Conservation (phyloP, 2,797 vertebrate species). For the Urosaurus nigricauda region DNA sequence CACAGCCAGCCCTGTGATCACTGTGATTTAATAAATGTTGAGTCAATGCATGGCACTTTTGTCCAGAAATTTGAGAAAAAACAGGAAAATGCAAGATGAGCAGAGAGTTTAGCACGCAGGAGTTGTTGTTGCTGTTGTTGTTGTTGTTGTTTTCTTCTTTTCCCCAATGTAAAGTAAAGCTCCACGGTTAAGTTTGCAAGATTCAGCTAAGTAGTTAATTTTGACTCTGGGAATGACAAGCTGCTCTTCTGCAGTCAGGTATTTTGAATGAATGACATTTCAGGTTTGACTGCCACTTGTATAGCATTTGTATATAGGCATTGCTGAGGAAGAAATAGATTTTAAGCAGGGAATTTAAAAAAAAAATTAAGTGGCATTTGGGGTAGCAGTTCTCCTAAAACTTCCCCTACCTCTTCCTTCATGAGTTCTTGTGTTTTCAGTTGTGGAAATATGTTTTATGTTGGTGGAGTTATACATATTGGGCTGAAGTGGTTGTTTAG, state of each 20-base stretch:
- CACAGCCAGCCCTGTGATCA: neutral
- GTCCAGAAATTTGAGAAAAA: constrained; percentile 5
- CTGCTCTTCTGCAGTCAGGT: neutral
- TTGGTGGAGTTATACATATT: accelerated
- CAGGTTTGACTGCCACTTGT: accelerated
- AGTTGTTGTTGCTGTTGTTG: neutral
- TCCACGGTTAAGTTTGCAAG: neutral
- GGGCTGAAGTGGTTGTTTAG: neutral
- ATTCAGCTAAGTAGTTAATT: constrained; percentile 9
- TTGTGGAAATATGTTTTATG: neutral
- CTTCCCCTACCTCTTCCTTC: neutral
- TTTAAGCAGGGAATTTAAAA: constrained; percentile 3
- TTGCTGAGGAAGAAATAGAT: accelerated
- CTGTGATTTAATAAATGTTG: constrained; percentile 28
- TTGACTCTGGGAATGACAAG: accelerated
- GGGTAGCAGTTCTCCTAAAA: neutral
- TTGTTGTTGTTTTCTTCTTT: too few species aligned
- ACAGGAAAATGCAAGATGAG: neutral
- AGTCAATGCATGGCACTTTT: constrained; percentile 15
- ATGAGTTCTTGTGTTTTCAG: accelerated
- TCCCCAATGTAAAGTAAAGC: neutral
- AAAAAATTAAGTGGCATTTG: neutral
- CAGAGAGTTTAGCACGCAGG: neutral
- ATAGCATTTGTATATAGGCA: neutral
- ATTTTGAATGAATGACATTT: accelerated